Evolutionary conservation across 2,888 invertebrate genomes (phyloP).

Genomic region (Hyalella azteca): DNA sequence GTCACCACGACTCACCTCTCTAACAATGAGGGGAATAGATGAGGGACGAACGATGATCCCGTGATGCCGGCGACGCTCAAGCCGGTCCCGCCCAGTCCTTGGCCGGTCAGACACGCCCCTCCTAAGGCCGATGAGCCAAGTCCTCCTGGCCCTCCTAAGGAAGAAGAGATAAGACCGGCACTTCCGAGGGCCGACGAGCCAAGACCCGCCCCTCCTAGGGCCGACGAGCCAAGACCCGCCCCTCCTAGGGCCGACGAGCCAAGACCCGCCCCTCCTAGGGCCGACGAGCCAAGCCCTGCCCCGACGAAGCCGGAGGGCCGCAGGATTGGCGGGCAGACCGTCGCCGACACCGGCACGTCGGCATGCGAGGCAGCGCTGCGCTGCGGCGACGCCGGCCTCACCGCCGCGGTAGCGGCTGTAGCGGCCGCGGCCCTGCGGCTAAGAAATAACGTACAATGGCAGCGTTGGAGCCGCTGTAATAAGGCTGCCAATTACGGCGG

Average conservation of each 20-base stretch:
- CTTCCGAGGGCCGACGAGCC: background rate
- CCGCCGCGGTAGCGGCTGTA: background rate
- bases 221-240: slow-evolving; percentile 36
- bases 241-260: background rate
- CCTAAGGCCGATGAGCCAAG: slow-evolving; percentile 46
- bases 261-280: slow-evolving; percentile 4
- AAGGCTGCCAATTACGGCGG: slow-evolving; percentile 28
- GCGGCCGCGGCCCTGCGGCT: background rate
- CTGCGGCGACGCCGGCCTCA: slow-evolving; percentile 11
- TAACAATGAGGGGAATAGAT: slow-evolving; percentile 54
- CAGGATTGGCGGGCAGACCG: slow-evolving; percentile 47
- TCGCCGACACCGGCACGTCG: slow-evolving; percentile 49
- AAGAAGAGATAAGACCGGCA: slow-evolving; percentile 8
- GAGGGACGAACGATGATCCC: slow-evolving; percentile 50
- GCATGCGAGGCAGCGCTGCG: slow-evolving; percentile 8
- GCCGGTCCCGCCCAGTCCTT: slow-evolving; percentile 36
- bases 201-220: slow-evolving; percentile 12
- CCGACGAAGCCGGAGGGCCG: slow-evolving; percentile 43
- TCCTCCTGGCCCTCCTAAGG: slow-evolving; percentile 12
- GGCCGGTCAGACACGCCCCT: slow-evolving; percentile 39
- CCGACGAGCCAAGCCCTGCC: slow-evolving; percentile 15
- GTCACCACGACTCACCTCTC: slow-evolving; percentile 48
- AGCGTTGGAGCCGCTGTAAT: slow-evolving; percentile 23
- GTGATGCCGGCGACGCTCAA: slow-evolving; percentile 49
- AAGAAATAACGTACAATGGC: background rate